A percentile compares a stretch with the other conserved stretches of the same genome.
Conservation (phyloP, 1,140 invertebrate species). For the Drosophila nigrodunni region DNA sequence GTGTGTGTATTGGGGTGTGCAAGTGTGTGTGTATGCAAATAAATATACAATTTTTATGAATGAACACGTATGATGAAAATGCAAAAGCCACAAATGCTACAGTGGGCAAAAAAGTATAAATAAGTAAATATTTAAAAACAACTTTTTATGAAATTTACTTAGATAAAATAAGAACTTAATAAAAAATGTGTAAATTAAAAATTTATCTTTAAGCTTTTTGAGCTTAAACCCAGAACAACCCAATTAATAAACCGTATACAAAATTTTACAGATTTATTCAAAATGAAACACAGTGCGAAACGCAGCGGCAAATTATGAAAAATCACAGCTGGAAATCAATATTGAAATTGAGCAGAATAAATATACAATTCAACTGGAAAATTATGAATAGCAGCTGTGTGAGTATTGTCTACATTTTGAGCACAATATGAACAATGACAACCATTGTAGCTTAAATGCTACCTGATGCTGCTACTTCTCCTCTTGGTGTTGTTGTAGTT, state of each 20-base stretch:
- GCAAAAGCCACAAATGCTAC: constrained; percentile 33
- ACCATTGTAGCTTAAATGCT: constrained; percentile 25
- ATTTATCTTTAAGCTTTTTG: too few species aligned
- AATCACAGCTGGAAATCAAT: neutral
- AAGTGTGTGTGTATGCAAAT: constrained; percentile 69
- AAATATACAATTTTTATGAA: constrained; percentile 83
- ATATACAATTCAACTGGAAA: neutral
- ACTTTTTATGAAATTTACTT: too few species aligned
- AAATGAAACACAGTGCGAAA: neutral
- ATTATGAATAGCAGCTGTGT: neutral
- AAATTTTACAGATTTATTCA: neutral
- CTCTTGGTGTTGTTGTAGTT: constrained; percentile 1
- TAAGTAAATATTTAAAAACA: neutral
- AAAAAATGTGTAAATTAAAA: too few species aligned
- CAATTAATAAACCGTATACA: too few species aligned
- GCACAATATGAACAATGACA: neutral
- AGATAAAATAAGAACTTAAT: too few species aligned
- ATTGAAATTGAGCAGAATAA: neutral
- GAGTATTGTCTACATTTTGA: neutral
- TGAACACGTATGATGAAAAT: constrained; percentile 82
- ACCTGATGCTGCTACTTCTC: constrained; percentile 13
- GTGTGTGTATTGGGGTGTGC: neutral
- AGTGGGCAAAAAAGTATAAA: too few species aligned
- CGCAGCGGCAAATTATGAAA: neutral
- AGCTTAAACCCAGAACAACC: neutral